These are phyloP conservation scores for Cryptus viduatorius DNA, from an alignment of 2,888 invertebrate genomes.

Conservation along the genomic window DNA sequence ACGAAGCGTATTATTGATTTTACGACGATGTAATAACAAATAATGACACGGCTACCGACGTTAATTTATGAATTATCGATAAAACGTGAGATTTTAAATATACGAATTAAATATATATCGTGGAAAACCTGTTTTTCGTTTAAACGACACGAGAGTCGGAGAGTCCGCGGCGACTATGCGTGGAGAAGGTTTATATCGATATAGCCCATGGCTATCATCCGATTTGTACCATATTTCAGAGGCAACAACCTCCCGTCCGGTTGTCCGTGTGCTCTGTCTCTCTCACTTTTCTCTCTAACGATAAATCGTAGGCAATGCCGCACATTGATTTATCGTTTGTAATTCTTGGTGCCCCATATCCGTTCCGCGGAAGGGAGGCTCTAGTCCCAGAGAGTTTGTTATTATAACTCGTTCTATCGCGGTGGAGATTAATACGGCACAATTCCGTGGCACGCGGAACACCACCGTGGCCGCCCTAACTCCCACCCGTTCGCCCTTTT, in stretches of 20 bases:
- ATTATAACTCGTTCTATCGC: slow-evolving; percentile 68
- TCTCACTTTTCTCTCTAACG: slow-evolving; percentile 23
- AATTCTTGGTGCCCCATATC: slow-evolving; percentile 69
- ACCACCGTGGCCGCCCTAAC: slow-evolving; percentile 39
- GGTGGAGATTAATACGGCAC: slow-evolving; percentile 69
- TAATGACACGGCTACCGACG: slow-evolving; percentile 51
- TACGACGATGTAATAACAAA: slow-evolving; percentile 5
- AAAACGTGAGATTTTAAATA: slow-evolving; percentile 24
- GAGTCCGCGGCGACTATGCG: slow-evolving; percentile 1
- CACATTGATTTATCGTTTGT: slow-evolving; percentile 72
- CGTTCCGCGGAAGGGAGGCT: slow-evolving; percentile 59
- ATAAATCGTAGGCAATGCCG: slow-evolving; percentile 68
- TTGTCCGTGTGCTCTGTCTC: slow-evolving; percentile 1
- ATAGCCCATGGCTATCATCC: slow-evolving; percentile 23
- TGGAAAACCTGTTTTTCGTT: slow-evolving; percentile 42
- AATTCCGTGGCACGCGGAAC: slow-evolving; percentile 68
- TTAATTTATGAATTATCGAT: slow-evolving; percentile 43
- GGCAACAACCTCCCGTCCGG: slow-evolving; percentile 31
- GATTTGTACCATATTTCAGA: slow-evolving; percentile 25
- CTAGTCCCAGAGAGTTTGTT: slow-evolving; percentile 58
- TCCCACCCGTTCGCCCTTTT: slow-evolving; percentile 22
- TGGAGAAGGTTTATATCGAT: slow-evolving; percentile 24
- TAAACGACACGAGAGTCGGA: neutral
- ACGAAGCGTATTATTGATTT: slow-evolving; percentile 49
- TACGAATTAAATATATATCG: slow-evolving; percentile 20